A percentile compares a stretch with the other conserved stretches of the same genome.
Conservation (phyloP, 2,888 invertebrate genomes). For the Dasysyrphus albostriatus region DNA sequence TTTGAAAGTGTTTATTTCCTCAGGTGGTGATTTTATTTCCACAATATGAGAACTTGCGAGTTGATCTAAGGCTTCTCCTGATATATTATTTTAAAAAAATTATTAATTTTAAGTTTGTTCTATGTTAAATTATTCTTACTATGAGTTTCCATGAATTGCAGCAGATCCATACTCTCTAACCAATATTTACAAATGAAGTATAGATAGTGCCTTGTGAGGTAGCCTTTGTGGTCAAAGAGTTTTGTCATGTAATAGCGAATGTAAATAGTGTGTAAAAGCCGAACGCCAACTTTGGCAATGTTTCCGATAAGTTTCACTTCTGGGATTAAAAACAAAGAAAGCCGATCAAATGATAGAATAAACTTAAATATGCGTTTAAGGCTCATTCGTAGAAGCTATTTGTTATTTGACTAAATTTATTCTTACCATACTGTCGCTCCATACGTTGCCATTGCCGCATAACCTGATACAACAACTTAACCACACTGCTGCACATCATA, state of each 20-base stretch:
- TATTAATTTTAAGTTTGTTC: neutral
- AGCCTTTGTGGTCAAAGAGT: constrained; percentile 81
- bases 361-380: neutral
- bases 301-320: constrained; percentile 78
- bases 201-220: constrained; percentile 81
- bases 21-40: constrained; percentile 46
- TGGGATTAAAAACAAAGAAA: constrained; percentile 49
- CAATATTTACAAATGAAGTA: constrained; percentile 81
- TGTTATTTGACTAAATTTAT: neutral
- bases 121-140: constrained; percentile 75
- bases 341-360: neutral
- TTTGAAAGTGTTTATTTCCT: constrained; percentile 30
- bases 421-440: constrained; percentile 76
- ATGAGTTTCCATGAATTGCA: constrained; percentile 79
- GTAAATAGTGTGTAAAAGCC: constrained; percentile 80
- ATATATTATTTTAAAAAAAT: constrained; percentile 24
- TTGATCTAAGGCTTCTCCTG: constrained; percentile 80
- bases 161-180: constrained; percentile 77
- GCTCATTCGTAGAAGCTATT: neutral
- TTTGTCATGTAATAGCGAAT: constrained; percentile 80
- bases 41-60: constrained; percentile 79
- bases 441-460: constrained; percentile 80
- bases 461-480: constrained; percentile 80
- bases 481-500: constrained; percentile 81
- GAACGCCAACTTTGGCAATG: constrained; percentile 80